These are phyloP conservation scores for Lepus townsendii DNA, from an alignment of 2,797 vertebrate genomes.

Conservation along the genomic window DNA sequence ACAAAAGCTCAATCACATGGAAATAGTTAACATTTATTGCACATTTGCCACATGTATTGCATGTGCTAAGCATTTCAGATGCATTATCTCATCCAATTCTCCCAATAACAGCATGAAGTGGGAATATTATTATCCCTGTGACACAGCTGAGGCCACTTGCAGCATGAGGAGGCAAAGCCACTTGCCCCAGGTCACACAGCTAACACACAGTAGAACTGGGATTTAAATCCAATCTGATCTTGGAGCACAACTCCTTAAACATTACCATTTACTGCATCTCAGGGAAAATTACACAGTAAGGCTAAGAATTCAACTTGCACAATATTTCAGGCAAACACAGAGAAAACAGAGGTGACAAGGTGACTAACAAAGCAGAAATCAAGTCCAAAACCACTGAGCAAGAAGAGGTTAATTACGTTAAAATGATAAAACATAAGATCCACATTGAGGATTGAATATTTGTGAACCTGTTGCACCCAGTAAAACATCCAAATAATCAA, in stretches of 20 bases:
- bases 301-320: slow-evolving; percentile 33
- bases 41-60: background rate
- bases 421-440: background rate
- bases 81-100: background rate
- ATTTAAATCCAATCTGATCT: background rate
- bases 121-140: background rate
- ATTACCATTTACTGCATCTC: background rate
- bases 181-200: background rate
- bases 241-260: slow-evolving; percentile 21
- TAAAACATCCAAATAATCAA: background rate
- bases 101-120: background rate
- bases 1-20: background rate
- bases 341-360: slow-evolving; percentile 31
- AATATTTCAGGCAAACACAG: slow-evolving; percentile 57
- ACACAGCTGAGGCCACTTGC: background rate
- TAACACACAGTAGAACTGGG: background rate
- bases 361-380: slow-evolving; percentile 53
- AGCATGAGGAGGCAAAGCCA: background rate
- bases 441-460: background rate
- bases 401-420: background rate
- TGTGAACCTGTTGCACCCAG: background rate
- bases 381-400: slow-evolving; percentile 33
- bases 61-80: background rate
- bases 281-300: slow-evolving; percentile 12
- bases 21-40: background rate